Evolutionary conservation across 2,888 invertebrate species (phyloP).

Genomic region (Pyralis farinalis): DNA sequence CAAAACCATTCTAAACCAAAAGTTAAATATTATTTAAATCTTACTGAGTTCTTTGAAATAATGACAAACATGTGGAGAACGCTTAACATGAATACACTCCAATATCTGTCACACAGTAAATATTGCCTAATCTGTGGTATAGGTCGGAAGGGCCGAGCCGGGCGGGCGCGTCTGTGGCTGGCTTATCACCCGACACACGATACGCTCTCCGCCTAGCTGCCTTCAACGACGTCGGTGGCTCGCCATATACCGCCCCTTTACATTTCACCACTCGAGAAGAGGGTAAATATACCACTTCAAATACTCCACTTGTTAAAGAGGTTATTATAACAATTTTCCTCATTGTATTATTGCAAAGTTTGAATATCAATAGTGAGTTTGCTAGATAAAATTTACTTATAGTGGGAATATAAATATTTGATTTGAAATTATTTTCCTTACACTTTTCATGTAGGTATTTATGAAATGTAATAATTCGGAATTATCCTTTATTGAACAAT

Average conservation of each 20-base stretch:
- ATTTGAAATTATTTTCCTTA: too few species aligned
- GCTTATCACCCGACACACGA: constrained; percentile 88
- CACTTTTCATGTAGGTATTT: too few species aligned
- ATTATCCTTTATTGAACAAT: too few species aligned
- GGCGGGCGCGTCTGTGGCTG: constrained; percentile 76
- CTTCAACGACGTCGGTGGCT: constrained; percentile 91
- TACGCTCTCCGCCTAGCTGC: constrained; percentile 91
- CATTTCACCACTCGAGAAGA: constrained; percentile 92
- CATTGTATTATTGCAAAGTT: neutral
- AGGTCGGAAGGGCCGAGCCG: constrained; percentile 70
- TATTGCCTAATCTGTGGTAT: constrained; percentile 5
- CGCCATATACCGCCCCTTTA: constrained; percentile 86
- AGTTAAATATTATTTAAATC: too few species aligned
- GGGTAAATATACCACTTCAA: constrained; percentile 63
- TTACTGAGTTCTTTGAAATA: too few species aligned
- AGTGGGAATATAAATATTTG: too few species aligned
- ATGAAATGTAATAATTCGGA: too few species aligned
- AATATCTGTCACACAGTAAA: neutral
- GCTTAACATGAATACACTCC: neutral
- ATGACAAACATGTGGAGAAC: too few species aligned
- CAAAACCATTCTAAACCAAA: too few species aligned
- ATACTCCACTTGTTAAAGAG: constrained; percentile 5
- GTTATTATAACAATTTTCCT: neutral
- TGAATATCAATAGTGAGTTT: neutral
- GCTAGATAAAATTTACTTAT: too few species aligned